Evolutionary conservation across 2,888 invertebrate species (phyloP).

Genomic region (Agrochola circellaris): DNA sequence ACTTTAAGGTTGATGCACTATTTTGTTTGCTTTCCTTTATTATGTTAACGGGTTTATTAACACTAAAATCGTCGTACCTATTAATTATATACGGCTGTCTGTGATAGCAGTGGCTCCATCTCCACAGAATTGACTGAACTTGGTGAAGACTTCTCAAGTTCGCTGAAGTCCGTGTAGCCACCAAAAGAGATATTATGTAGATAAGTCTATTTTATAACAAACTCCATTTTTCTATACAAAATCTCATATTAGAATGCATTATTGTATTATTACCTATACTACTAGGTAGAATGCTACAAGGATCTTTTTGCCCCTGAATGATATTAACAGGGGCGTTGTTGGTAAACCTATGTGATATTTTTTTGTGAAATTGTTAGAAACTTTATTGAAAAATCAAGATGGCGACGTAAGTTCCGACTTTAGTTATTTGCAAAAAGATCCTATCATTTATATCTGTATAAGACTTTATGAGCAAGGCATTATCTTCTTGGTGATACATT

Average conservation of each 20-base stretch:
- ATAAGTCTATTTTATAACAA: too few relatives aligned
- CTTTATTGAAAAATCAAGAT: neutral
- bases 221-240: too few relatives aligned
- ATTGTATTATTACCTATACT: too few relatives aligned
- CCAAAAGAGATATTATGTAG: neutral
- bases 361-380: neutral
- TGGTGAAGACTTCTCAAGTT: neutral
- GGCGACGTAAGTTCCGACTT: too few relatives aligned
- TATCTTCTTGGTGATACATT: neutral
- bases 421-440: too few relatives aligned
- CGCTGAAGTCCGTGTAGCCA: neutral
- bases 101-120: slow-evolving; percentile 15
- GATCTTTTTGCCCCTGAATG: neutral
- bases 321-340: neutral
- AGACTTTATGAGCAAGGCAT: too few relatives aligned
- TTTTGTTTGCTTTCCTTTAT: neutral
- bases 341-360: neutral
- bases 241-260: too few relatives aligned
- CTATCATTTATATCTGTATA: too few relatives aligned
- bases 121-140: slow-evolving; percentile 19
- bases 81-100: neutral
- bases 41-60: neutral
- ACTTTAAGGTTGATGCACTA: neutral
- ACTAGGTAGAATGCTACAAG: neutral
- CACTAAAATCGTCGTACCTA: neutral